Percentiles rank a stretch among this genome's conserved stretches.
Conservation (phyloP, 1,140 invertebrate genomes). For the Drosophila repletoides region DNA sequence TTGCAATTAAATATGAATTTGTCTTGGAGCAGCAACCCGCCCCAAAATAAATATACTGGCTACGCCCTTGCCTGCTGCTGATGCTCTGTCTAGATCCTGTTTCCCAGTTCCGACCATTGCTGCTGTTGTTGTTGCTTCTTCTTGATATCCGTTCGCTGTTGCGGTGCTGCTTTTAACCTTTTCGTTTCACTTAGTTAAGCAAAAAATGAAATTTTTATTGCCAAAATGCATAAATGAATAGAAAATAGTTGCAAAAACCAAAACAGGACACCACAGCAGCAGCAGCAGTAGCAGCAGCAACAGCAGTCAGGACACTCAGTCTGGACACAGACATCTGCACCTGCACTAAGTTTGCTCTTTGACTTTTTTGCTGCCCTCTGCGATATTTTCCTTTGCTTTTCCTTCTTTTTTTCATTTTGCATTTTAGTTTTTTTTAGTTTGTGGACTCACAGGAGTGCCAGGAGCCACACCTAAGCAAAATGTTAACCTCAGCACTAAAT, state of each 20-base stretch:
- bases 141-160: slow-evolving; percentile 25
- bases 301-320: slow-evolving; percentile 5
- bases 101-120: background rate
- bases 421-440: too few species aligned
- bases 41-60: too few species aligned
- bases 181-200: slow-evolving; percentile 80
- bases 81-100: slow-evolving; percentile 13
- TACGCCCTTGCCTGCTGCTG: background rate
- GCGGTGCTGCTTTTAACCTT: slow-evolving; percentile 59
- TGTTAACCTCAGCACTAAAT: slow-evolving; percentile 58
- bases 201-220: slow-evolving; percentile 80
- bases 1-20: too few species aligned
- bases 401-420: background rate
- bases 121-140: slow-evolving; percentile 4
- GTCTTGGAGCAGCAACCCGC: too few species aligned
- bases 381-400: slow-evolving; percentile 8
- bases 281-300: background rate
- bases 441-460: slow-evolving; percentile 8
- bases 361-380: slow-evolving; percentile 33
- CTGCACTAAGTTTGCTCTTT: slow-evolving; percentile 33
- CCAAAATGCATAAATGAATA: slow-evolving; percentile 80
- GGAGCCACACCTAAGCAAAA: slow-evolving; percentile 38
- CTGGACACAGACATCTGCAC: slow-evolving; percentile 12
- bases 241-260: slow-evolving; percentile 68
- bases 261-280: slow-evolving; percentile 29